Evolutionary conservation across 92 coral and sea anemone genomes (phyloP), one percentile per base, ranked within the genome.

Genomic region (Diadumene lineata): DNA sequence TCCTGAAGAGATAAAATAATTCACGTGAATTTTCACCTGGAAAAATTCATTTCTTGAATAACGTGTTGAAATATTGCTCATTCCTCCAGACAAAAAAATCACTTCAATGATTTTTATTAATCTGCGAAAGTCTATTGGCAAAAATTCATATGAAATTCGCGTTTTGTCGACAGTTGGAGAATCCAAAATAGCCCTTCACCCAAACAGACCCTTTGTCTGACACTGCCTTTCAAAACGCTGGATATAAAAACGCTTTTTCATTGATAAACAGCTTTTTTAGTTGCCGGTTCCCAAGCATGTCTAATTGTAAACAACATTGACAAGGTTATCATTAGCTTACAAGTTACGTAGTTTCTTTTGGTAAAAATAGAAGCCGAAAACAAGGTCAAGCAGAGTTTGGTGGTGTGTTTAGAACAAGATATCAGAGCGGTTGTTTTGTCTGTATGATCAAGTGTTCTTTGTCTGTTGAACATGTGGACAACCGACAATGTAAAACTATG

Each of bases 311-410:
- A 38, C n/a, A n/a, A n/a, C 4, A 3, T 53, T 8, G 60, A 53
- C 7, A 53, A 2, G 2, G 60, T 16, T 16, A 53, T 53, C 60
- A 6, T 11, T 11, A 53, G 60, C 2, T 53, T 53, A 3, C 60
- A 8, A 53, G n/a, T 53, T 13, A 13, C 34, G 15, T 56, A 53
- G 77, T 31, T 72, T n/a, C n/a, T n/a, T n/a, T 72, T 56, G 50
- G 18, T 56, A 56, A 56, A 72, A 72, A 57, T 72, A 72, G 77
- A 62, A n/a, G 6, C 16, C 25, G 68, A 62, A 28, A 13, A 62
- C 29, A 26, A 43, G 68, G 68, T 62, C 68, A 62, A 62, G 13
- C 21, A 62, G 43, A 11, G 68, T 7, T 62, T 7, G 15, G 7
- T 1, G 1, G 15, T 23, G 8, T 29, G 30, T 26, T 1, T 28